Evolutionary conservation across 2,113 vertebrate genomes (phyloP).

Genomic region (Pseudopodoces humilis): DNA sequence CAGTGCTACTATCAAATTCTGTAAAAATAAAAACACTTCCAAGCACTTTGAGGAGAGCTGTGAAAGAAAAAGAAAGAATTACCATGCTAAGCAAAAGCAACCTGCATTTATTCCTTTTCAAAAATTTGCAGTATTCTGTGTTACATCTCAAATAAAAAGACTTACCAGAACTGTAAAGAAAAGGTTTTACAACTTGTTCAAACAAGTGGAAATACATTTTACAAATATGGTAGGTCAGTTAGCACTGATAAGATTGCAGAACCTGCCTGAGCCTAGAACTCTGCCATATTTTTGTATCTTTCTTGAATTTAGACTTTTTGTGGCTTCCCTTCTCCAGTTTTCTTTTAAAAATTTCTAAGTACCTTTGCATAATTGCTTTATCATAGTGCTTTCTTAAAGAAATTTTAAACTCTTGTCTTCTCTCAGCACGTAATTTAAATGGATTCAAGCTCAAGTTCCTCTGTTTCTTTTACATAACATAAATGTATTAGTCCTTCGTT

Average conservation of each 20-base stretch:
- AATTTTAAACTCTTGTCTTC: not conserved
- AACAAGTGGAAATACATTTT: not conserved
- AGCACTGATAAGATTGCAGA: not conserved
- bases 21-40: not conserved
- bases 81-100: accelerated
- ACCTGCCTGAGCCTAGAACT: not conserved
- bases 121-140: not conserved
- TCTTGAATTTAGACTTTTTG: not conserved
- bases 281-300: not conserved
- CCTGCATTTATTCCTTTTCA: not conserved
- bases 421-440: not conserved
- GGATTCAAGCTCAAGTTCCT: not conserved
- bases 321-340: not conserved
- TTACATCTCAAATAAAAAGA: not conserved
- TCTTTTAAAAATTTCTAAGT: not conserved
- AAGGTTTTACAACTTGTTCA: not conserved
- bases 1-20: not conserved
- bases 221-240: not conserved
- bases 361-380: not conserved
- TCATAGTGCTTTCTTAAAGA: not conserved
- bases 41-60: not conserved
- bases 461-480: not conserved
- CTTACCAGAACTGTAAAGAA: not conserved
- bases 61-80: not conserved
- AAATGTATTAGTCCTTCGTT: accelerated